Evolutionary conservation across 1,140 invertebrate genomes (phyloP).

Genomic region (Zeugodacus cucurbitae): DNA sequence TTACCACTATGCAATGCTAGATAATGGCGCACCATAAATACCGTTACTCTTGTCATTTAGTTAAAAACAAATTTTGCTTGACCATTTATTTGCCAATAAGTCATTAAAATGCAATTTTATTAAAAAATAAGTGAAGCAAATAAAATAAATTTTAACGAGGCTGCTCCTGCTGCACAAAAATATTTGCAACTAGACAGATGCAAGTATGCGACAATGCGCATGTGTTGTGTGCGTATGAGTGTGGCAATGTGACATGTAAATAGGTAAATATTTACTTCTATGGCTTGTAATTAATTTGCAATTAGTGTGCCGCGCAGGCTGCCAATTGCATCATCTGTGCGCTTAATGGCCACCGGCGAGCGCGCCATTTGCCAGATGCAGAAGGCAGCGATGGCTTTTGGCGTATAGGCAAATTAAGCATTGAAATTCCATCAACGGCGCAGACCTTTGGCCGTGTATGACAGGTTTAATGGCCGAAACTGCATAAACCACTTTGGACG

Average conservation of each 20-base stretch:
- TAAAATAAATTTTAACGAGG: conserved; percentile 3
- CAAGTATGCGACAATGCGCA: background rate
- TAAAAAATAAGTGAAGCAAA: background rate
- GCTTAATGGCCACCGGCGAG: background rate
- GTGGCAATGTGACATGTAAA: background rate
- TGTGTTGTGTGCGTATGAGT: background rate
- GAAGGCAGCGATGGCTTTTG: background rate
- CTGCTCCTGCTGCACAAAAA: background rate
- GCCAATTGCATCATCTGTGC: conserved; percentile 22
- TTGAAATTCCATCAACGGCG: conserved; percentile 23
- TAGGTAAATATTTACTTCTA: conserved; percentile 34
- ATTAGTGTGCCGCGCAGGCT: conserved; percentile 7
- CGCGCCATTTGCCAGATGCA: background rate
- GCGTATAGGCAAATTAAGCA: background rate
- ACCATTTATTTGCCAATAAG: background rate
- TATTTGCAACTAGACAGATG: background rate
- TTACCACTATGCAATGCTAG: background rate
- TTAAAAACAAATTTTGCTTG: background rate
- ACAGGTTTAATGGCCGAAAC: conserved; percentile 31
- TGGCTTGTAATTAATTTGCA: conserved; percentile 24
- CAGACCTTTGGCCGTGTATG: conserved; percentile 21
- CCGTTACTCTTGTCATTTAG: background rate
- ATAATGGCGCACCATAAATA: background rate
- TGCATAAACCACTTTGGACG: conserved; percentile 27
- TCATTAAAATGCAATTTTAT: conserved; percentile 16